phyloP scores from a whole-genome alignment of 2,888 invertebrate genomes.

The Orchestes rusci region DNA sequence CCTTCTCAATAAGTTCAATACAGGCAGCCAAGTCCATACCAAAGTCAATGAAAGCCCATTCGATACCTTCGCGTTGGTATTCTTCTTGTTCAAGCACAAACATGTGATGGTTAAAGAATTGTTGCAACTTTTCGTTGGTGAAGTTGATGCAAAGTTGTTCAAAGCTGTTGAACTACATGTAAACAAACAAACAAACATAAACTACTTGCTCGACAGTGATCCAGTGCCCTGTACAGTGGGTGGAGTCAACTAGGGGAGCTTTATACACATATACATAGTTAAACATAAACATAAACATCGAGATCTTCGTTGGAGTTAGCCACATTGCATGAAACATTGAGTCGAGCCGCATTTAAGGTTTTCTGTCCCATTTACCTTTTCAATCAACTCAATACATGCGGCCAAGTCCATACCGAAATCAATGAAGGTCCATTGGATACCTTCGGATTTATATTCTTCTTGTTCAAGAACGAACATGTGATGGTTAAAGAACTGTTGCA shows the following conservation, averaged over 20 bases:
- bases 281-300: not conserved
- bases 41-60: conserved; percentile 90
- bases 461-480: conserved; percentile 98
- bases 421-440: conserved; percentile 93
- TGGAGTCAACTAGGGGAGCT: conserved; percentile 9
- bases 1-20: conserved; percentile 75
- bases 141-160: conserved; percentile 93
- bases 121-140: conserved; percentile 89
- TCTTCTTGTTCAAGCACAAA: conserved; percentile 91
- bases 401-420: conserved; percentile 96
- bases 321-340: conserved; percentile 6
- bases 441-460: conserved; percentile 92
- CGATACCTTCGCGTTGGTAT: conserved; percentile 84
- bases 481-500: conserved; percentile 98
- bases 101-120: conserved; percentile 94
- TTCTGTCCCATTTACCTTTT: conserved; percentile 63
- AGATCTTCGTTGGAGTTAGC: conserved; percentile 6
- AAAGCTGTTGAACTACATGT: conserved; percentile 71
- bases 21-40: conserved; percentile 84
- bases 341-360: not conserved
- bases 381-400: conserved; percentile 92
- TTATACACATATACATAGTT: conserved; percentile 1
- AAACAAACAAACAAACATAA: conserved; percentile 34
- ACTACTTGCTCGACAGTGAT: conserved; percentile 26
- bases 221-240: conserved; percentile 23